These are phyloP conservation scores for Periplaneta americana DNA, from an alignment of 1,140 invertebrate genomes.

Conservation along the genomic window DNA sequence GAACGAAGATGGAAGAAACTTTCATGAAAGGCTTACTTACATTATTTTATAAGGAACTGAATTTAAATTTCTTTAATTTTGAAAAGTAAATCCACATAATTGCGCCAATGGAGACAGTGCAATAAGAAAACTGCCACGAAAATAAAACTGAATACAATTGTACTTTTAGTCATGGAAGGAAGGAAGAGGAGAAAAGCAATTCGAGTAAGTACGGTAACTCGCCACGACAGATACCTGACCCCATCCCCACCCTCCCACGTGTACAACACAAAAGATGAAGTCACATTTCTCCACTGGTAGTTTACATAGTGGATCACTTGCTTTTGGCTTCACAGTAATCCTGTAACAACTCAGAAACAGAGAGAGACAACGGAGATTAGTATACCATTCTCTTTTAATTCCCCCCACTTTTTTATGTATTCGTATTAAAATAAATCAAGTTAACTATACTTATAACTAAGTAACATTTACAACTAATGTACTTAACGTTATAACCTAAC, in stretches of 20 bases:
- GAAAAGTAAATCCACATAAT: no score
- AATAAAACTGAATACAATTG: no score
- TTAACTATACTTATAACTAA: not conserved
- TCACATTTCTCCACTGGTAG: slow-evolving; percentile 16
- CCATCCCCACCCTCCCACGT: not conserved
- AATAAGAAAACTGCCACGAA: no score
- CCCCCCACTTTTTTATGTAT: not conserved
- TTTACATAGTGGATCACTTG: slow-evolving; percentile 17
- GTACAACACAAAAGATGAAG: slow-evolving; percentile 6
- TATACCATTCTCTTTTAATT: slow-evolving; percentile 3
- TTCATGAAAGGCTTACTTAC: no score
- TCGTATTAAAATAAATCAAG: slow-evolving; percentile 1
- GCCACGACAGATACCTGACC: not conserved
- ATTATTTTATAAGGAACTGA: no score
- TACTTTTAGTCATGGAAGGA: no score
- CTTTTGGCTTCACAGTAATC: slow-evolving; percentile 16
- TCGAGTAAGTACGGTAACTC: not conserved
- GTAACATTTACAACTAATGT: not conserved
- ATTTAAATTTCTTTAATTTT: no score
- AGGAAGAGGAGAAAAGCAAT: not conserved
- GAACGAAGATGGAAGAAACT: no score
- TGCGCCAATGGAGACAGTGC: no score
- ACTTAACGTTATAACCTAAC: not conserved
- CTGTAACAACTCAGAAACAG: slow-evolving; percentile 21
- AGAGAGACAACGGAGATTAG: slow-evolving; percentile 17